phyloP scores from a whole-genome alignment of 2,113 vertebrate species.

The Nycticryphes semicollaris region DNA sequence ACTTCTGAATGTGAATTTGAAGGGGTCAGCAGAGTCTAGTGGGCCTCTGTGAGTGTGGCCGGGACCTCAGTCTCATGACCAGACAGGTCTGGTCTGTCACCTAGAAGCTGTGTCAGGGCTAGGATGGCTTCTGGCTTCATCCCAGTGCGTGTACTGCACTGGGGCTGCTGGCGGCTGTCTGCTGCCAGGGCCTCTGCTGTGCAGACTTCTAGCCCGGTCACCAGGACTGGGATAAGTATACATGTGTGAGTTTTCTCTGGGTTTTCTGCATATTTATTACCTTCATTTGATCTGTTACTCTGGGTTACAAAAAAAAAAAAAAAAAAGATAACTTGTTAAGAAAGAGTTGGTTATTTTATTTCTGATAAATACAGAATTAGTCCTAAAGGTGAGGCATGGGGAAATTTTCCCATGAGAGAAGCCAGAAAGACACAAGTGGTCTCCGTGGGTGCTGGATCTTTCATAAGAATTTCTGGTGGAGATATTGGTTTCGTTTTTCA shows the following conservation, averaged over 20 bases:
- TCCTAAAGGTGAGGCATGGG: neutral
- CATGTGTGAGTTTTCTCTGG: neutral
- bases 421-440: neutral
- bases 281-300: neutral
- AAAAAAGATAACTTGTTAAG: neutral
- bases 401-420: neutral
- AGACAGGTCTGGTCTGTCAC: neutral
- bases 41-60: rapidly evolving
- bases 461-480: neutral
- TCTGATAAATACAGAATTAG: neutral
- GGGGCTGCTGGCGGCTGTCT: neutral
- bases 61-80: neutral
- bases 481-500: neutral
- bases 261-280: neutral
- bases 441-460: neutral
- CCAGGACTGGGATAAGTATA: neutral
- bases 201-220: neutral
- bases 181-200: neutral
- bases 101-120: neutral
- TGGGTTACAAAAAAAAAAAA: neutral
- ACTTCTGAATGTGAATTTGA: neutral
- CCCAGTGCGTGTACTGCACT: neutral
- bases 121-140: neutral
- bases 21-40: neutral
- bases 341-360: neutral